Conservation (phyloP, 1,140 invertebrate species). For the Sycobia sp. region DNA sequence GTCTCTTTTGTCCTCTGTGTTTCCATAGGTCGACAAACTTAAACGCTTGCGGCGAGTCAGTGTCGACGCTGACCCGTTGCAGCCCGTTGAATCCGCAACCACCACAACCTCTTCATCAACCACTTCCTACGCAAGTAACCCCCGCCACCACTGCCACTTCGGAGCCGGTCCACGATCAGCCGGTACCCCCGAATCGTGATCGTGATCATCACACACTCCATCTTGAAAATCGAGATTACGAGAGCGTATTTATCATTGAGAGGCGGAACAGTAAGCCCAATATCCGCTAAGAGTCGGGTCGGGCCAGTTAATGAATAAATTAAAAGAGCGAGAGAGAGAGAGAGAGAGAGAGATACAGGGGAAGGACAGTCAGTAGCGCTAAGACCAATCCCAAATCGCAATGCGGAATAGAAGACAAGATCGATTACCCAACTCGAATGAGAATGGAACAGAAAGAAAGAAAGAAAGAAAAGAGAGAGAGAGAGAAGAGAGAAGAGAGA, state of each 20-base stretch:
- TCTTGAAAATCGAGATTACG: conserved; percentile 71
- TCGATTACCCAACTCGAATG: neutral
- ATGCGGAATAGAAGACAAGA: neutral
- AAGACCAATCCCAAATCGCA: conserved; percentile 51
- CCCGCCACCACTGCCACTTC: conserved; percentile 58
- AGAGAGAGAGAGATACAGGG: too few relatives aligned
- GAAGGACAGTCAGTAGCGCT: conserved; percentile 27
- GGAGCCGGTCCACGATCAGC: conserved; percentile 56
- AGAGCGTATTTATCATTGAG: conserved; percentile 78
- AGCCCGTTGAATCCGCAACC: conserved; percentile 63
- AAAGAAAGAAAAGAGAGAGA: too few relatives aligned
- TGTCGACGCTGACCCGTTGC: conserved; percentile 63
- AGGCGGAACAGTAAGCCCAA: conserved; percentile 72
- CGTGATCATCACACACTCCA: conserved; percentile 62
- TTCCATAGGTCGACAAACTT: conserved; percentile 63
- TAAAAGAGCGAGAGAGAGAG: too few relatives aligned
- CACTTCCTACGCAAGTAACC: conserved; percentile 63
- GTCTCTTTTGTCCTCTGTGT: conserved; percentile 57
- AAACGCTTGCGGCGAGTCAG: conserved; percentile 63
- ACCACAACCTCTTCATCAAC: conserved; percentile 63
- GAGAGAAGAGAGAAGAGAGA: too few relatives aligned
- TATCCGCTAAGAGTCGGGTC: conserved; percentile 54
- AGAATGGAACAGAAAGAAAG: too few relatives aligned
- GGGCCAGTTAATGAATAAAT: conserved; percentile 8
- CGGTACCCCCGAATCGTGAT: conserved; percentile 58